phyloP scores from a whole-genome alignment of 2,113 vertebrate genomes.

The Pedionomus torquatus region DNA sequence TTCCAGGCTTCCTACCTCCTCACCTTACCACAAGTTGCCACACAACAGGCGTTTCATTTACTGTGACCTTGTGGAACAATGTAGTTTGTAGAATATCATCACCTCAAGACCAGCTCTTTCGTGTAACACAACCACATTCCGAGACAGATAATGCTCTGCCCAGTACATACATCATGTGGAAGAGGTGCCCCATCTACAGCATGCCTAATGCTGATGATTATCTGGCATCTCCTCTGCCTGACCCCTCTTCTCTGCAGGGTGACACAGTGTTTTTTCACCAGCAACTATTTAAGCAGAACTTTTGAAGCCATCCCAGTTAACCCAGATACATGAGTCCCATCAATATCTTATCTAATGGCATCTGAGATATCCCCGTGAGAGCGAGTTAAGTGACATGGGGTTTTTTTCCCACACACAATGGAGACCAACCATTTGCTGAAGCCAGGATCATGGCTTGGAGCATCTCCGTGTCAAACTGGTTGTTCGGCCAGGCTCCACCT shows the following conservation, averaged over 20 bases:
- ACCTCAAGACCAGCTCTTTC: not conserved
- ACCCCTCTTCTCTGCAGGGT: not conserved
- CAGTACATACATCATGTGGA: not conserved
- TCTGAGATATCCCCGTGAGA: accelerated
- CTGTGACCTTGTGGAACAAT: not conserved
- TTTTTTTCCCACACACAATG: not conserved
- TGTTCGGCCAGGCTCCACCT: constrained; percentile 96
- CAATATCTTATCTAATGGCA: not conserved
- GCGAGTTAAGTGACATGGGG: not conserved
- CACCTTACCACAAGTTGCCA: accelerated
- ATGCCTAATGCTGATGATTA: not conserved
- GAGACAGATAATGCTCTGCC: accelerated
- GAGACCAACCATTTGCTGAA: constrained; percentile 90
- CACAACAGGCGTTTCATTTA: not conserved
- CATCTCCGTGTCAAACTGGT: constrained; percentile 96
- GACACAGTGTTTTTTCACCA: not conserved
- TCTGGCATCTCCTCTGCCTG: not conserved
- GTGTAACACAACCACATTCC: accelerated
- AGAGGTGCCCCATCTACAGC: not conserved
- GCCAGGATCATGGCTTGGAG: constrained; percentile 96
- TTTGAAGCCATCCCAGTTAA: not conserved
- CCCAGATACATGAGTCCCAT: not conserved
- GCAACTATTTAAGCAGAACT: not conserved
- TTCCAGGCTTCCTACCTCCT: not conserved
- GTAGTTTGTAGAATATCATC: not conserved